Conservation (phyloP, 2,888 invertebrate genomes). For the Papilio demoleus region DNA sequence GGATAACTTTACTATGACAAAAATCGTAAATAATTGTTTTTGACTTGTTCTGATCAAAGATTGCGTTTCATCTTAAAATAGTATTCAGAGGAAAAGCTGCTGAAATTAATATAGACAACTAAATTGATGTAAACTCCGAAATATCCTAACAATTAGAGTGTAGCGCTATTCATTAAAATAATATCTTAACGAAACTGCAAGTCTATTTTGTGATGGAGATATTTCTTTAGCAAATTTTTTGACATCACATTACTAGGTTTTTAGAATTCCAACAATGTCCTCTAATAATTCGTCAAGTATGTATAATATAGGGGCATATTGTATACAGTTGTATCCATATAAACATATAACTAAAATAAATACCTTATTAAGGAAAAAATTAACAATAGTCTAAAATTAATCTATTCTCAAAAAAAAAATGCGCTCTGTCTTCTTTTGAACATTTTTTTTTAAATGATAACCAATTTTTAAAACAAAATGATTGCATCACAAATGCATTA, state of each 20-base stretch:
- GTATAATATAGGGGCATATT: slow-evolving; percentile 57
- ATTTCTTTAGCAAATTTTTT: slow-evolving; percentile 57
- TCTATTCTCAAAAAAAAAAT: slow-evolving; percentile 70
- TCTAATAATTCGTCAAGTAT: slow-evolving; percentile 53
- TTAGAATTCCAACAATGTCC: slow-evolving; percentile 48
- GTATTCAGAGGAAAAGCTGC: slow-evolving; percentile 68
- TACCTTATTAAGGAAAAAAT: slow-evolving; percentile 77
- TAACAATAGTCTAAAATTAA: slow-evolving; percentile 76
- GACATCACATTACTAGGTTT: slow-evolving; percentile 50
- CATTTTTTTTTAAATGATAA: slow-evolving; percentile 46
- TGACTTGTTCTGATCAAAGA: slow-evolving; percentile 41
- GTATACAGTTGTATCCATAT: slow-evolving; percentile 82
- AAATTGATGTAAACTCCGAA: slow-evolving; percentile 68
- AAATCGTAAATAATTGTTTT: slow-evolving; percentile 3
- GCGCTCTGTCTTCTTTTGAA: slow-evolving; percentile 62
- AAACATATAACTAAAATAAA: slow-evolving; percentile 82
- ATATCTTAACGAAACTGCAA: slow-evolving; percentile 30
- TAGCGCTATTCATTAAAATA: slow-evolving; percentile 35
- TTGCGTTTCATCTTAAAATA: slow-evolving; percentile 44
- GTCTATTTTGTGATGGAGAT: slow-evolving; percentile 28
- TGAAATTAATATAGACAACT: slow-evolving; percentile 70
- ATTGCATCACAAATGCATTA: slow-evolving; percentile 69
- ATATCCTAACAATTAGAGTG: slow-evolving; percentile 57
- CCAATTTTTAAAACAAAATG: slow-evolving; percentile 60
- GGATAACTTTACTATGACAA: slow-evolving; percentile 2